phyloP scores from a whole-genome alignment of 2,113 vertebrate species.

The Cochlearius cochlearius region DNA sequence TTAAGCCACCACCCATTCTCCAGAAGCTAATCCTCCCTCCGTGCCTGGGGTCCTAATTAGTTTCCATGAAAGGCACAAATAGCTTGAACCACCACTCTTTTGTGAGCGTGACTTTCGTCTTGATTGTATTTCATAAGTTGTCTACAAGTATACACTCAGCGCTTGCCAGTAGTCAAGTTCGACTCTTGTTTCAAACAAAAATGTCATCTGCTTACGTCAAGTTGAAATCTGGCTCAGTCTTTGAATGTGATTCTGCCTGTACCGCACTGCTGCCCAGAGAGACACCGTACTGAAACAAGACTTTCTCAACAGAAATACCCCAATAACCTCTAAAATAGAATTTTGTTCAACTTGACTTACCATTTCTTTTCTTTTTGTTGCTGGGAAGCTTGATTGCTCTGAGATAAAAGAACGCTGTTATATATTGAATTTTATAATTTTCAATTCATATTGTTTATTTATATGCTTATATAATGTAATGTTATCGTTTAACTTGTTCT shows the following conservation, averaged over 20 bases:
- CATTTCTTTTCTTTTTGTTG: neutral
- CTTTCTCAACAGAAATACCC: neutral
- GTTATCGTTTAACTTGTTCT: neutral
- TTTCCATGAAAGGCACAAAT: neutral
- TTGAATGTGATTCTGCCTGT: neutral
- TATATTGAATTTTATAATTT: neutral
- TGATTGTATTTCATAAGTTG: neutral
- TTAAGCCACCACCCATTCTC: neutral
- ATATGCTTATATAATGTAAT: neutral
- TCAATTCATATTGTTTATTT: neutral
- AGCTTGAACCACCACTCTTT: neutral
- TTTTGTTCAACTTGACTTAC: neutral
- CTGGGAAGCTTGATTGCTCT: neutral
- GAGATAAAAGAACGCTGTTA: neutral
- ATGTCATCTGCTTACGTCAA: no score
- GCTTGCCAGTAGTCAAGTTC: rapidly evolving
- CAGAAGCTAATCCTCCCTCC: neutral
- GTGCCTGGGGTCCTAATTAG: rapidly evolving
- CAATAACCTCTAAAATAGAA: neutral
- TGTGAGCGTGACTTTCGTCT: neutral
- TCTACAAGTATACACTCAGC: neutral
- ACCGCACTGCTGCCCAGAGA: neutral
- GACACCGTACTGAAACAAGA: neutral
- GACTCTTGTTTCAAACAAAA: neutral
- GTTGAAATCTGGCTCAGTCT: neutral